Evolutionary conservation across 1,140 invertebrate species (phyloP).

Genomic region (Sycophaga agraensis): DNA sequence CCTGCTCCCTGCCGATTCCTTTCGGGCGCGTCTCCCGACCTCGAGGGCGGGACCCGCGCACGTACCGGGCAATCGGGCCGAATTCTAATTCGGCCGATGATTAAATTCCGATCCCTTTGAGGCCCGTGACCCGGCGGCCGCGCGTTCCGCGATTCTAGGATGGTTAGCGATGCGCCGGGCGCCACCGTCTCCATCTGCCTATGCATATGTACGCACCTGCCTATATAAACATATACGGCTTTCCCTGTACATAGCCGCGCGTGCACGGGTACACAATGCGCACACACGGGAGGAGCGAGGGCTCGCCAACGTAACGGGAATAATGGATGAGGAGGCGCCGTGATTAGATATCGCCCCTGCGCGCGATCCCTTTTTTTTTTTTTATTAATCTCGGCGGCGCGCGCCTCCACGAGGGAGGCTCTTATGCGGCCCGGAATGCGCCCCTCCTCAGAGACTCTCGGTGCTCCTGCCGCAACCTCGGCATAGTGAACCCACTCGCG

Average conservation of each 20-base stretch:
- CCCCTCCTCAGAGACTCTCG: no score
- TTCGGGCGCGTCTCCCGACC: neutral
- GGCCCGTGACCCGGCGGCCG: neutral
- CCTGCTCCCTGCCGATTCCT: neutral
- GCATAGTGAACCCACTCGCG: no score
- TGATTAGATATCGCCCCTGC: conserved; percentile 14
- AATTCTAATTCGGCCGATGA: conserved; percentile 21
- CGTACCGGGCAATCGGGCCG: conserved; percentile 15
- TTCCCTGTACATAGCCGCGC: neutral
- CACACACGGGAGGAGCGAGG: no score
- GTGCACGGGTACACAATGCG: neutral
- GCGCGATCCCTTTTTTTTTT: no score
- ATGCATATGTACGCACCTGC: neutral
- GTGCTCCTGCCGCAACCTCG: no score
- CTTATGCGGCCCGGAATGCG: no score
- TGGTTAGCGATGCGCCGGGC: no score
- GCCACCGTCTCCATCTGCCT: neutral
- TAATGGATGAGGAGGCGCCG: conserved; percentile 5
- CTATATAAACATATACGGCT: no score
- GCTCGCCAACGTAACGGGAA: neutral
- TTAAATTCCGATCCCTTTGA: conserved; percentile 25
- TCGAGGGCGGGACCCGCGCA: no score
- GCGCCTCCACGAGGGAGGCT: no score
- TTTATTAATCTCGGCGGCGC: no score
- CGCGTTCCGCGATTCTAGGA: conserved; percentile 2